These are phyloP conservation scores for Gymnarchus niloticus DNA, from an alignment of 2,113 vertebrate genomes.

Conservation along the genomic window DNA sequence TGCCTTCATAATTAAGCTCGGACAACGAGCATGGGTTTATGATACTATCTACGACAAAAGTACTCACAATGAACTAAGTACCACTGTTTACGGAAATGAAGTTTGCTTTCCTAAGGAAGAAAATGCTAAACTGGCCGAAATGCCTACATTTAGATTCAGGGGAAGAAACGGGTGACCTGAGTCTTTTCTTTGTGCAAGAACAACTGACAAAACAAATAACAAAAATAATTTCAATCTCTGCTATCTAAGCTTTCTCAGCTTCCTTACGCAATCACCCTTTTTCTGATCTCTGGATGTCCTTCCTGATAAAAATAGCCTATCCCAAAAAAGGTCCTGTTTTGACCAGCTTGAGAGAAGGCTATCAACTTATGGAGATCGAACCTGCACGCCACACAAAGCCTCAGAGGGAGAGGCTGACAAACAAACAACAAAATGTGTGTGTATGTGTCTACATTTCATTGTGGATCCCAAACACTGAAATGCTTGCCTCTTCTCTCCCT, in stretches of 20 bases:
- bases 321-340: conserved; percentile 39
- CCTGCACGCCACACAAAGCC: background rate
- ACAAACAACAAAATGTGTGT: background rate
- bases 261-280: conserved; percentile 38
- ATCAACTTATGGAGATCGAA: background rate
- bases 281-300: conserved; percentile 47
- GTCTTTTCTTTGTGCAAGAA: conserved; percentile 34
- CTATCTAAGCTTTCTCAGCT: conserved; percentile 40
- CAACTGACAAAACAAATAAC: conserved; percentile 33
- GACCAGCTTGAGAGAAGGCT: conserved; percentile 26
- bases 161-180: conserved; percentile 46
- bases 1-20: conserved; percentile 38
- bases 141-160: conserved; percentile 42
- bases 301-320: conserved; percentile 36
- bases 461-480: background rate
- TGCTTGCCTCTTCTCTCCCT: background rate
- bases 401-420: background rate
- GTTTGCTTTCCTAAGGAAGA: conserved; percentile 55
- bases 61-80: conserved; percentile 62
- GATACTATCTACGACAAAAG: conserved; percentile 48
- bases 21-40: conserved; percentile 40
- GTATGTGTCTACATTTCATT: background rate
- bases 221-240: conserved; percentile 21
- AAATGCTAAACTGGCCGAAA: conserved; percentile 49
- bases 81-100: conserved; percentile 50